These are phyloP conservation scores for Lissocephala sabroskyi DNA, from an alignment of 2,888 invertebrate species.

Conservation along the genomic window DNA sequence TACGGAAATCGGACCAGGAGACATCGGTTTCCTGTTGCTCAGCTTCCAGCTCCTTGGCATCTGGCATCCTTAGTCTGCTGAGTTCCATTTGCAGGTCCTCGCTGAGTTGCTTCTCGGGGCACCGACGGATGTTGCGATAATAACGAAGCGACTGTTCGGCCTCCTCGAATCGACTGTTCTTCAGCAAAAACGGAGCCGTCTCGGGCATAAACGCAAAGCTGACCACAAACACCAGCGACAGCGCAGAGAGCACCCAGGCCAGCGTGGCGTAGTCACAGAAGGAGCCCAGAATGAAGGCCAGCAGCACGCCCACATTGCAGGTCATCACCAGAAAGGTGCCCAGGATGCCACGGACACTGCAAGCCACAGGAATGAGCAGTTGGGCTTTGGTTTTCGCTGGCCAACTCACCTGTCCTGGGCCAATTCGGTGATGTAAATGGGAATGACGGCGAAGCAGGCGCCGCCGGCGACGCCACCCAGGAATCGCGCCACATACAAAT, in stretches of 20 bases:
- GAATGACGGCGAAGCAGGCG: conserved; percentile 58
- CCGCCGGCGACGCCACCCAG: conserved; percentile 65
- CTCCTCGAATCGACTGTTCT: conserved; percentile 48
- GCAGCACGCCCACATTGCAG: conserved; percentile 65
- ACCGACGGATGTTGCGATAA: conserved; percentile 54
- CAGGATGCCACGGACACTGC: conserved; percentile 68
- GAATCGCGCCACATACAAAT: conserved; percentile 54
- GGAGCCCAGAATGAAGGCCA: conserved; percentile 62
- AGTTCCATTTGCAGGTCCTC: conserved; percentile 51
- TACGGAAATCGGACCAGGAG: conserved; percentile 64
- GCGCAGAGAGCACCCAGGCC: conserved; percentile 47
- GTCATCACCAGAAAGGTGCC: conserved; percentile 67
- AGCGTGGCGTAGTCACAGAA: conserved; percentile 54
- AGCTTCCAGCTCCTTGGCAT: conserved; percentile 16
- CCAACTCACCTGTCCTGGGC: conserved; percentile 63
- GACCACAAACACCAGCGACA: conserved; percentile 52
- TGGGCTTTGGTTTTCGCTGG: too few species aligned
- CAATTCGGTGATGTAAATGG: conserved; percentile 67
- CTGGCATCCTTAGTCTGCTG: conserved; percentile 40
- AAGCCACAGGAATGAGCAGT: too few species aligned
- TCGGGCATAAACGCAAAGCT: conserved; percentile 68
- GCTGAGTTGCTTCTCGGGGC: conserved; percentile 26
- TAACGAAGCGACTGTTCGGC: conserved; percentile 68
- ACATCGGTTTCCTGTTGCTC: conserved; percentile 33
- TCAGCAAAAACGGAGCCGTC: conserved; percentile 66